Evolutionary conservation across 1,140 invertebrate genomes (phyloP), one percentile per base, ranked within the genome.

Genomic region (Drosophila saltans): DNA sequence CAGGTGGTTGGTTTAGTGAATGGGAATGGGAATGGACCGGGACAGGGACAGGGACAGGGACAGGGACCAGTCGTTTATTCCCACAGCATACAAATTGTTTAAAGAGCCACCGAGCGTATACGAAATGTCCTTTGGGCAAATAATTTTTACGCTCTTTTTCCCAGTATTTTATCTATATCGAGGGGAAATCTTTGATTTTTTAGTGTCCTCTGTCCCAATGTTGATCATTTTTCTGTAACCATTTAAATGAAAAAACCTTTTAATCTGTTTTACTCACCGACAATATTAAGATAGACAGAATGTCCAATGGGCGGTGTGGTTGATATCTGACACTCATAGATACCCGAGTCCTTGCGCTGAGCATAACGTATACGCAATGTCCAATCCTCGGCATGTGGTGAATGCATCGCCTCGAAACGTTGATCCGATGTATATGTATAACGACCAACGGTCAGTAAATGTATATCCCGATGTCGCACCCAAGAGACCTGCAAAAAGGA

Each of bases 391-490:
- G 96, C 95, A 76, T 96, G 95, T 0, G 95, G 95, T 30, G 94
- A 95, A 90, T 97, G 96, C 74, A 96, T 94, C 1, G 96, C 96
- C 88, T 96, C 95, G 89, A 97, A 96, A 33, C 96, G 94, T 84
- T 97, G 96, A 92, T 98, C 97, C 16, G 96, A 96, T 3, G 97
- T 97, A 91, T 97, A 97, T 0, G 97, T 97, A 89, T 97, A 97
- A 6, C 95, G 93, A 1, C 97, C 97, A 6, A 97, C 96, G 0
- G 97, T 97, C 63, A 98, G 92, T 64, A 98, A 92, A 91, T 97
- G 96, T 69, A 97, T 97, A 81, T 97, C 97, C 62, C 96, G 93
- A 92, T 97, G 96, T 43, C 97, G 94, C 3, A 98, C 95, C 97
- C 97, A 98, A 10, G 97, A 97, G n/a, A 97, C 96, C 96, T 97